Percentiles rank a stretch among this genome's conserved stretches.
phyloP scores from a whole-genome alignment of 2,888 invertebrate species.

The Drosophila paramelanica region DNA sequence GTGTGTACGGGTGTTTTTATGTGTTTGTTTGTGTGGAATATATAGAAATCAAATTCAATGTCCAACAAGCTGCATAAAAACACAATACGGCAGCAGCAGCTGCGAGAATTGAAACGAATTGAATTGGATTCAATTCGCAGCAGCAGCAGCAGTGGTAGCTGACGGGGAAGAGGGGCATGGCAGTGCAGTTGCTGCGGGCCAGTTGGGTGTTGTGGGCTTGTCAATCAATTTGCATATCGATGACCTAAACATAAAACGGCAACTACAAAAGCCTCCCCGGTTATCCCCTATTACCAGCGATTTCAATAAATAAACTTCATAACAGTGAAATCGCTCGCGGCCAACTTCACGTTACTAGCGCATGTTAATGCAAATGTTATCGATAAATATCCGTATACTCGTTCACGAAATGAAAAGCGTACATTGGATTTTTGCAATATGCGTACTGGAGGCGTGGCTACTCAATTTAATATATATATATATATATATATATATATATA shows the following conservation, averaged over 20 bases:
- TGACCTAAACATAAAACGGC: constrained; percentile 60
- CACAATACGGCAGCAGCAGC: constrained; percentile 39
- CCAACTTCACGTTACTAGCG: constrained; percentile 28
- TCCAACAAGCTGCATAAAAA: constrained; percentile 48
- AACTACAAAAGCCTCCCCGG: constrained; percentile 7
- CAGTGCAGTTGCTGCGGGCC: neutral
- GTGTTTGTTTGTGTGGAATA: neutral
- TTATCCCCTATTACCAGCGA: neutral
- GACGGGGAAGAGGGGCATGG: neutral
- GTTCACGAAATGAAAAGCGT: neutral
- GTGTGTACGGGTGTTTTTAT: neutral
- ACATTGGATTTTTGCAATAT: too few relatives aligned
- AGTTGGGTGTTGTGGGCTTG: constrained; percentile 43
- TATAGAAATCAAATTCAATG: constrained; percentile 44
- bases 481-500: too few relatives aligned
- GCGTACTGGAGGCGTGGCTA: too few relatives aligned
- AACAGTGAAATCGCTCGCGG: constrained; percentile 55
- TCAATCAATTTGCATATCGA: constrained; percentile 77
- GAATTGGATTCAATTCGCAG: constrained; percentile 39
- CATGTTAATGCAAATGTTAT: constrained; percentile 5
- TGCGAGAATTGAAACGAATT: constrained; percentile 48
- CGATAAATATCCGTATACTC: neutral
- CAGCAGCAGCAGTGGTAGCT: constrained; percentile 1
- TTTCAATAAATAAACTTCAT: constrained; percentile 75
- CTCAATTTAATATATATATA: too few relatives aligned